phyloP scores from a whole-genome alignment of 2,113 vertebrate species.

The Nesoenas mayeri region DNA sequence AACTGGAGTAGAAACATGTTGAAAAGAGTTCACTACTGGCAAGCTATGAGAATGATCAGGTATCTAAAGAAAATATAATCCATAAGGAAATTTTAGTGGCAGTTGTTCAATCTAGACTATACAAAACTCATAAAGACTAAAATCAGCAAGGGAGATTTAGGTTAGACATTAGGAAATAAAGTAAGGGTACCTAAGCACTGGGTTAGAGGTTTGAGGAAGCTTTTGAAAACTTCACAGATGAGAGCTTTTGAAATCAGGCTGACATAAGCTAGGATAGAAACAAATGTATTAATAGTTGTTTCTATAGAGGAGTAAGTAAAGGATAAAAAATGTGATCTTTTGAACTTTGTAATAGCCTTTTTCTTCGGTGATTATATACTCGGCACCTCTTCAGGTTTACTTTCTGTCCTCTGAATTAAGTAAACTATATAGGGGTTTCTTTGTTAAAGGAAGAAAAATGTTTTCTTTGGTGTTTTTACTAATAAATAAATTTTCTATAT shows the following conservation, averaged over 20 bases:
- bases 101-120: background rate
- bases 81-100: background rate
- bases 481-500: background rate
- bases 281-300: background rate
- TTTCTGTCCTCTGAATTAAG: background rate
- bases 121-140: constrained; percentile 5
- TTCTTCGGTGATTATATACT: background rate
- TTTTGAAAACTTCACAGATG: background rate
- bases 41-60: background rate
- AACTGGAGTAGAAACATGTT: background rate
- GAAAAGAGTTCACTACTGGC: constrained; percentile 7
- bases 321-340: background rate
- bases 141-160: background rate
- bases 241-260: background rate
- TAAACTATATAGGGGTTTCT: background rate
- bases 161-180: background rate
- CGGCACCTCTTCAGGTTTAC: background rate
- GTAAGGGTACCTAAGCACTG: background rate
- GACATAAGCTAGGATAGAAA: background rate
- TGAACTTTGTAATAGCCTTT: background rate
- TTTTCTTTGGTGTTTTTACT: background rate
- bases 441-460: background rate
- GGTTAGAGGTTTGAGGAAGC: background rate
- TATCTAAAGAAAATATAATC: background rate
- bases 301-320: background rate